phyloP scores from a whole-genome alignment of 2,888 invertebrate genomes.

The Pristionchus mayeri region DNA sequence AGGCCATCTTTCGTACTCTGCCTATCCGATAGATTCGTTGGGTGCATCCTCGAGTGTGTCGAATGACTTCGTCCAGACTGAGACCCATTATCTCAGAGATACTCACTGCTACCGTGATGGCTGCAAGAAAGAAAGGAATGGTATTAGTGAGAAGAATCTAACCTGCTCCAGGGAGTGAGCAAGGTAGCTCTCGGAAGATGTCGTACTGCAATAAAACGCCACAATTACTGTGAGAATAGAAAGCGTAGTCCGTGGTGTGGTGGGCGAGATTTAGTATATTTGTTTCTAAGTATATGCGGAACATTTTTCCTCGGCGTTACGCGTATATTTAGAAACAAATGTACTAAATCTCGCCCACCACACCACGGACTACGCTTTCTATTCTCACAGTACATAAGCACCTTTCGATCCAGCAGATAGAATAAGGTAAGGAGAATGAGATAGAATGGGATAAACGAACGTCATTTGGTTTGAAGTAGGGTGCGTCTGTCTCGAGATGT shows the following conservation, averaged over 20 bases:
- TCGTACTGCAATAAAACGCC: slow-evolving; percentile 4
- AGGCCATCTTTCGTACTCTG: too few relatives aligned
- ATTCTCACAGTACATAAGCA: not conserved
- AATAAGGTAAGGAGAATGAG: not conserved
- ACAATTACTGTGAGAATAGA: too few relatives aligned
- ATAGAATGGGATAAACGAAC: not conserved
- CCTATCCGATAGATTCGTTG: not conserved
- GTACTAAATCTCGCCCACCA: too few relatives aligned
- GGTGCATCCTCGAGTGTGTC: not conserved
- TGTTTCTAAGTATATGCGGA: too few relatives aligned
- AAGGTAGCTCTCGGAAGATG: not conserved
- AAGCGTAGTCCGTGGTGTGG: too few relatives aligned
- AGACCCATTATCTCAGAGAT: not conserved
- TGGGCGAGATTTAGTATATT: too few relatives aligned
- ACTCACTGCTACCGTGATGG: not conserved
- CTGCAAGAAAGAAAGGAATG: not conserved
- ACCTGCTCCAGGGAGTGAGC: not conserved
- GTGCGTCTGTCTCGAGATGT: slow-evolving; percentile 32
- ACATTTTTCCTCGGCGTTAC: not conserved
- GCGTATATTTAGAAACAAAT: too few relatives aligned
- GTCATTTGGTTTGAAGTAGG: not conserved
- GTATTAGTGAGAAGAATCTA: not conserved
- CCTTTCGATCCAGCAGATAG: not conserved
- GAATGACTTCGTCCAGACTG: not conserved
- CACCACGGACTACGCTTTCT: too few relatives aligned